Conservation (phyloP, 2,113 vertebrate genomes). For the Leucopsar rothschildi region DNA sequence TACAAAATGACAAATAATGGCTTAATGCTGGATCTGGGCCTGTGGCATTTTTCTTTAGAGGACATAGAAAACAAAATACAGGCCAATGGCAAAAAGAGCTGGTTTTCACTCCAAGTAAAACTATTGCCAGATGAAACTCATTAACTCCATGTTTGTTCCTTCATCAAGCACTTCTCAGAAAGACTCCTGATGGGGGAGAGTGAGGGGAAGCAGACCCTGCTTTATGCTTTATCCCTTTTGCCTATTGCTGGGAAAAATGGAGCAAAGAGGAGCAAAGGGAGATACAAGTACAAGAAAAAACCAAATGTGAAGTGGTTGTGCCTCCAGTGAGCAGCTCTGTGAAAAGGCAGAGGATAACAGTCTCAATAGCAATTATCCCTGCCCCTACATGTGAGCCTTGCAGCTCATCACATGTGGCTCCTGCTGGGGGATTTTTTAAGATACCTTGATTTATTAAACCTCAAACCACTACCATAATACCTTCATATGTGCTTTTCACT, state of each 20-base stretch:
- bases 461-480: not conserved
- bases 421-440: not conserved
- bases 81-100: not conserved
- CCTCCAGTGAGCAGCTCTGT: not conserved
- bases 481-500: not conserved
- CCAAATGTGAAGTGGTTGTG: accelerated
- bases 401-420: not conserved
- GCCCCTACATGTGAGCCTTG: not conserved
- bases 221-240: not conserved
- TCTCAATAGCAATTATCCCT: not conserved
- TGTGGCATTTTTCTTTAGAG: not conserved
- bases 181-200: not conserved
- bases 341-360: not conserved
- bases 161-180: not conserved
- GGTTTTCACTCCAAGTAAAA: not conserved
- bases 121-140: not conserved
- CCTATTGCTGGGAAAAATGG: not conserved
- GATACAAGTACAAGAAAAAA: not conserved
- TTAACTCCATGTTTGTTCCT: not conserved
- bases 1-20: not conserved
- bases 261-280: not conserved
- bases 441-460: not conserved
- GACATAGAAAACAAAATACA: not conserved
- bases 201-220: not conserved
- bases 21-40: not conserved